Evolutionary conservation across 2,888 invertebrate species (phyloP), one percentile per base, ranked within the genome.

Genomic region (Drosophila vallismaia): DNA sequence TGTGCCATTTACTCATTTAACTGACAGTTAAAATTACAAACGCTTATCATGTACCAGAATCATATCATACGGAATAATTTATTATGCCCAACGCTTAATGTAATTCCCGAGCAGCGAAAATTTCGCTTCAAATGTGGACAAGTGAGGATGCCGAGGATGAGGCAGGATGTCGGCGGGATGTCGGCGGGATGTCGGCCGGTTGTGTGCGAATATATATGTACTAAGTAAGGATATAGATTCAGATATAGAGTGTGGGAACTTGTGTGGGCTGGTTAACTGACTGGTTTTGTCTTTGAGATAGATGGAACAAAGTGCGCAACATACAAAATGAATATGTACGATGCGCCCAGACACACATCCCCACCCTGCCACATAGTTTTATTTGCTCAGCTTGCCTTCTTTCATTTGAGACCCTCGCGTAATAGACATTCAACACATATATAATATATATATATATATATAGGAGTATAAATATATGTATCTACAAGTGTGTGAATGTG

Each of bases 51-150:
- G 84, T 85, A 85, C 79, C 79, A 85, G 84, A 85, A 86, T 85
- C 84, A 86, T 85, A 86, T 85, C 84, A 86, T 84, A 85, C 86
- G 84, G 86, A 85, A 85, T 86, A 85, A 85, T 85, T 85, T 85
- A 85, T 85, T 85, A 86, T 85, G 84, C 79, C 68, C 81, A 76
- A 74, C 86, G 86, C 86, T 86, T 86, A 85, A 85, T 85, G 82
- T 86, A 78, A 85, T 86, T 86, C 86, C 79, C 79, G 76, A 77
- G 82, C 72, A 81, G 74, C 70, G 69, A 72, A 78, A 78, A 77
- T 71, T 73, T 66, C 58, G 68, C 60, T 60, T 69, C 72, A 63
- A 59, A 75, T 75, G 69, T 52, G 52, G 45, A 48, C 28, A 6
- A 28, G 28, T 28, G 6, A 36, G 26, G 26, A 48, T 29, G 28